A percentile compares a stretch with the other conserved stretches of the same genome.
Conservation (phyloP, 2,113 vertebrate genomes). For the Acrocephalus arundinaceus region DNA sequence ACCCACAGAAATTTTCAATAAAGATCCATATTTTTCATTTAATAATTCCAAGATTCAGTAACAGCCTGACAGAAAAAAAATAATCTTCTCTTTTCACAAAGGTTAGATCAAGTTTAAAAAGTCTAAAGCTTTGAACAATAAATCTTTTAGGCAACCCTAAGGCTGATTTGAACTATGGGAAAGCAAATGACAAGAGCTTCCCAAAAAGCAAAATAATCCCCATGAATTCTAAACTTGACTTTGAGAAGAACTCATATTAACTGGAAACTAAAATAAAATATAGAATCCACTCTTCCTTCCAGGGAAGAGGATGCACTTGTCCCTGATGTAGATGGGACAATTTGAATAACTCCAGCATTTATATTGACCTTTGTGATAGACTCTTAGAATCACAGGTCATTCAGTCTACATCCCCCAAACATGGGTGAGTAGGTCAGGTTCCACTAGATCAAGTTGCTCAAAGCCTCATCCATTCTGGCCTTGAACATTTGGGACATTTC, state of each 20-base stretch:
- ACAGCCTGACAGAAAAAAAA: background rate
- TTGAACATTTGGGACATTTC: background rate
- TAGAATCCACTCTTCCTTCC: background rate
- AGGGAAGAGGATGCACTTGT: background rate
- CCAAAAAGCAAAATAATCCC: background rate
- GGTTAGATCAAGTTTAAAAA: background rate
- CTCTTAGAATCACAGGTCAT: background rate
- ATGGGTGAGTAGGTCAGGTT: background rate
- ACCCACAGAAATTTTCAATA: background rate
- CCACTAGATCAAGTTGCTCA: background rate
- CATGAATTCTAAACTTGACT: background rate
- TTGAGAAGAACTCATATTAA: background rate
- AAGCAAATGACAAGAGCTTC: background rate
- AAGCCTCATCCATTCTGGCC: background rate
- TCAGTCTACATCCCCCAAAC: fast-evolving
- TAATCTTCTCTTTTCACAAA: background rate
- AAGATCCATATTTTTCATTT: background rate
- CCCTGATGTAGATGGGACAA: background rate
- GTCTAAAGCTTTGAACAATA: background rate
- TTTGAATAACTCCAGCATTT: background rate
- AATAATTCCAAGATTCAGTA: background rate
- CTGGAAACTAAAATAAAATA: background rate
- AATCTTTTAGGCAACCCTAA: background rate
- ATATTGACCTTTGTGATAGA: background rate
- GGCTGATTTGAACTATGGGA: background rate